A percentile compares a stretch with the other conserved stretches of the same genome.
phyloP scores from a whole-genome alignment of 2,888 invertebrate genomes.

The Lepidochrysops patricia region DNA sequence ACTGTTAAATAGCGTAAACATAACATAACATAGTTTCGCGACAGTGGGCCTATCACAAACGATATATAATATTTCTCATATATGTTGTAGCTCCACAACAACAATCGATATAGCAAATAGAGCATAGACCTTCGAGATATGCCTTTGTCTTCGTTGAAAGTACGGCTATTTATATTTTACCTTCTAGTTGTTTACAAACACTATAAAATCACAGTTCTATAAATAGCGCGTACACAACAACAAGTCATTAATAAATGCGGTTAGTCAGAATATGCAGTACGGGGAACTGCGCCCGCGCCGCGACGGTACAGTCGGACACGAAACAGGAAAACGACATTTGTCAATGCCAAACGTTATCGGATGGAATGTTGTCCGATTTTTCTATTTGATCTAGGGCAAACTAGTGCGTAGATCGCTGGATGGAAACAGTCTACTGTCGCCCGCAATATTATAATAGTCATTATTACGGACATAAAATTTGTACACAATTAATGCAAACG shows the following conservation, averaged over 20 bases:
- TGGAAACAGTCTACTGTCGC: too few species aligned
- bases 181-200: conserved; percentile 26
- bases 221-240: conserved; percentile 25
- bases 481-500: too few species aligned
- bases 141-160: background rate
- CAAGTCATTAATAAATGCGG: conserved; percentile 25
- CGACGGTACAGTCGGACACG: conserved; percentile 17
- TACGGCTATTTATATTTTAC: conserved; percentile 19
- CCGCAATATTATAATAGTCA: too few species aligned
- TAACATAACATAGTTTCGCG: too few species aligned
- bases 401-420: background rate
- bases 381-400: background rate
- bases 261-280: conserved; percentile 27
- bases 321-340: conserved; percentile 12
- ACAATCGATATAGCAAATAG: background rate
- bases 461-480: background rate
- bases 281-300: conserved; percentile 25
- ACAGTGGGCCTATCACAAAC: too few species aligned
- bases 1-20: too few species aligned
- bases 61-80: too few species aligned
- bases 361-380: background rate
- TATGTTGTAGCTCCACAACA: too few species aligned
- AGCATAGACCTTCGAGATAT: background rate
- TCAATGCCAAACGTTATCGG: background rate
- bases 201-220: conserved; percentile 22